Base-by-base conservation (phyloP, 2,888 invertebrate species). In the Stratiomys singularior region DNA sequence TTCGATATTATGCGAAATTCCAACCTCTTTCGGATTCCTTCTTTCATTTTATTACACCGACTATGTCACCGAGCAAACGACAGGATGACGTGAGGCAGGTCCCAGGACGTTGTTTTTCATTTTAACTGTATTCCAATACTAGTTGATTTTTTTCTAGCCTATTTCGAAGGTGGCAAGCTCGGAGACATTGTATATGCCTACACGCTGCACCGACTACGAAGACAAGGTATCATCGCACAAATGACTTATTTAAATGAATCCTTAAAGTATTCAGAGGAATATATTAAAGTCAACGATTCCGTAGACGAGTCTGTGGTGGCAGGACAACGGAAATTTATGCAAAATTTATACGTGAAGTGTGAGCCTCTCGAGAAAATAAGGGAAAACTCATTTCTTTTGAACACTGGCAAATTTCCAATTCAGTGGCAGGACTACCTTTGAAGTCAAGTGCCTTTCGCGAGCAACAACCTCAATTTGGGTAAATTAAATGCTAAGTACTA, bases 21-120 rank as follows among this genome's bases (percentile, higher is more conserved):
- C 74, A 74, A 37, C 74, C 74, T 37, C 58, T 74, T 74, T 37
- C 74, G 7, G 74, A 74, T 74, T 74, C 58, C 52, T 74, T 23
- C 23, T 56, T 52, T 18, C 25, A 58, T 74, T 74, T 74, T 74
- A 74, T 74, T 74, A 74, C 69, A 47, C 3, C 69, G 47, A 69
- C 46, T 64, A 13, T 64, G 30, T 64, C 28, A 28, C 28, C 5
- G 28, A 21, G 30, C 11, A 9, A 64, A 5, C 23, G 25, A 7
- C 7, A 23, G 46, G 28, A 15, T 25, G 25, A 47, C 3, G 69
- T 47, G 69, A 23, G 69, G 27, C 13, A 27, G 69, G 69, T 25
- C 15, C 47, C 25, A 44, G 25, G 25, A 25, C 37, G 37, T 66
- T 66, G 47, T 69, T 64, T 47, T 69, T 69, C 69, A 23, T 69